Conservation (phyloP, 1,140 invertebrate genomes). For the Hydropsyche tenuis region DNA sequence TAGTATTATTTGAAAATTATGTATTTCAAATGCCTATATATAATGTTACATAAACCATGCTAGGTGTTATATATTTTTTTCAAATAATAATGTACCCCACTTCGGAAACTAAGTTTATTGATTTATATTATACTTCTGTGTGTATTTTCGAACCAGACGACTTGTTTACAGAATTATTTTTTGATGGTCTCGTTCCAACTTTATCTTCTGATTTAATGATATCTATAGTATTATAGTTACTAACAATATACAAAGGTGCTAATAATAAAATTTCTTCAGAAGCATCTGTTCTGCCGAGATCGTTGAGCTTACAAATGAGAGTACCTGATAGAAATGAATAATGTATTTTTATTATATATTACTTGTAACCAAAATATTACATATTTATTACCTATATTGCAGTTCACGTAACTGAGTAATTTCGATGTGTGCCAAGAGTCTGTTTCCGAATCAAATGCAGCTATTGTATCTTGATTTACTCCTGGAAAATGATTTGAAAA, state of each 20-base stretch:
- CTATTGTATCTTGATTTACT: constrained; percentile 57
- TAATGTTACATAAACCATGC: too few relatives aligned
- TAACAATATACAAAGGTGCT: constrained; percentile 34
- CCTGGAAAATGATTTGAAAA: constrained; percentile 23
- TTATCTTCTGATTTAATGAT: constrained; percentile 40
- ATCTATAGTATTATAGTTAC: not conserved
- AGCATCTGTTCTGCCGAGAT: constrained; percentile 43
- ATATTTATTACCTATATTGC: constrained; percentile 53
- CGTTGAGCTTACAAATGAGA: constrained; percentile 40
- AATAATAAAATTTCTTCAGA: constrained; percentile 35
- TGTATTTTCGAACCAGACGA: constrained; percentile 46
- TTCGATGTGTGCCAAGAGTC: constrained; percentile 56
- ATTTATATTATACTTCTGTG: constrained; percentile 44
- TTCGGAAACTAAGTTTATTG: too few relatives aligned
- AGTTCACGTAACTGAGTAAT: constrained; percentile 54
- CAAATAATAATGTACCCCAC: too few relatives aligned
- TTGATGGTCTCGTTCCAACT: constrained; percentile 1
- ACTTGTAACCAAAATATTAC: not conserved
- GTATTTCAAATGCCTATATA: too few relatives aligned
- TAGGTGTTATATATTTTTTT: too few relatives aligned
- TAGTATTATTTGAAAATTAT: too few relatives aligned
- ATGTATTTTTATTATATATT: not conserved
- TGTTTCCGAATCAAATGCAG: constrained; percentile 52
- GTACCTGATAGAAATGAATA: constrained; percentile 38
- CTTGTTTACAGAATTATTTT: constrained; percentile 30